These are phyloP conservation scores for Serilophus lunatus DNA, from an alignment of 2,113 vertebrate genomes.

Conservation along the genomic window DNA sequence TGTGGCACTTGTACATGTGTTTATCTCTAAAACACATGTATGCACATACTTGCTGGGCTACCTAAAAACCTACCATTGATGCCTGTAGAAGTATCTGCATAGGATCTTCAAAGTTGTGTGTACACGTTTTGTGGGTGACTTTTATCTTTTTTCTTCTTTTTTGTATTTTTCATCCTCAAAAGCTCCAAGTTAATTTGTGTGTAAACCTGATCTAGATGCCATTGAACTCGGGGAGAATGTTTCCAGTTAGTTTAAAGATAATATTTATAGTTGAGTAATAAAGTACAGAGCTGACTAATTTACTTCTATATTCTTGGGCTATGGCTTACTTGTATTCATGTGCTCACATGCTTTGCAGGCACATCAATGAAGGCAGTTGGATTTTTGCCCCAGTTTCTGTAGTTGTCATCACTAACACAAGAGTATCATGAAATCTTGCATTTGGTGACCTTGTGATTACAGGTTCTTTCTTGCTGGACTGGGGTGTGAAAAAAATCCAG, in stretches of 20 bases:
- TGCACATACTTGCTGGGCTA: neutral
- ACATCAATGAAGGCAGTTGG: slow-evolving; percentile 28
- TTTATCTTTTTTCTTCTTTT: neutral
- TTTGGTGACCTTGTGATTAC: slow-evolving; percentile 23
- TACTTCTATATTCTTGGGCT: neutral
- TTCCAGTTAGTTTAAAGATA: neutral
- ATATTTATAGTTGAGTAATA: neutral
- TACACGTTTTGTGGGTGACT: neutral
- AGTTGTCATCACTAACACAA: slow-evolving; percentile 28
- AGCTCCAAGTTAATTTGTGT: neutral
- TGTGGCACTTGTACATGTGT: neutral
- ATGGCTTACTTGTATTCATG: neutral
- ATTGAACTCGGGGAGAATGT: neutral
- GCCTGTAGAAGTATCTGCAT: neutral
- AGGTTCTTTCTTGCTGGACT: slow-evolving; percentile 48
- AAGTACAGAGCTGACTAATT: neutral
- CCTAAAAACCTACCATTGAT: neutral
- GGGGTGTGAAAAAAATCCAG: slow-evolving; percentile 38
- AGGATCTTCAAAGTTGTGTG: neutral
- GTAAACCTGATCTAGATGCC: neutral
- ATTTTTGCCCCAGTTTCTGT: slow-evolving; percentile 45
- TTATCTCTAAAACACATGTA: neutral
- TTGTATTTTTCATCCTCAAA: neutral
- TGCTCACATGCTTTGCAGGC: slow-evolving; percentile 15
- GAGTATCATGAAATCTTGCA: slow-evolving; percentile 10